Evolutionary conservation across 2,113 vertebrate species (phyloP).

Genomic region (Podiceps cristatus): DNA sequence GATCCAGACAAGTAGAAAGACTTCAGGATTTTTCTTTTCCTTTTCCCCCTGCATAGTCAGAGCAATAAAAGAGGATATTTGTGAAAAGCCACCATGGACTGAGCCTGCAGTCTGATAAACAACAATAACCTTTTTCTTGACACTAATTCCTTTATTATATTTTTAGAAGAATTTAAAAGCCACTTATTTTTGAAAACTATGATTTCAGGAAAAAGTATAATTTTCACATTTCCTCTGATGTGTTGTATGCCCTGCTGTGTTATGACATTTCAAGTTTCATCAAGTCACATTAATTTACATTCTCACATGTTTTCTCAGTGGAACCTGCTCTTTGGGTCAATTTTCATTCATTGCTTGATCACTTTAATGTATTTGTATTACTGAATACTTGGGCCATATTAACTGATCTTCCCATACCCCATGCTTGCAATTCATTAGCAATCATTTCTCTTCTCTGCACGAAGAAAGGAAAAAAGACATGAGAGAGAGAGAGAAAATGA

Average conservation of each 20-base stretch:
- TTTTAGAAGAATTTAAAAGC: conserved; percentile 62
- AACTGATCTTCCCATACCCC: conserved; percentile 37
- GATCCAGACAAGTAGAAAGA: not conserved
- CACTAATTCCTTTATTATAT: conserved; percentile 65
- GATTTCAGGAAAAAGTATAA: conserved; percentile 67
- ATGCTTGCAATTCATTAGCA: conserved; percentile 61
- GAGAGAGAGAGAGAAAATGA: not conserved
- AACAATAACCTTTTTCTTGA: conserved; percentile 69
- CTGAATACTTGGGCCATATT: conserved; percentile 13
- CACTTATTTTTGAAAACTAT: conserved; percentile 52
- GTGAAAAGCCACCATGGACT: conserved; percentile 16
- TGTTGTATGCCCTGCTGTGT: conserved; percentile 65
- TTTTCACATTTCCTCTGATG: conserved; percentile 76
- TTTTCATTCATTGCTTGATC: conserved; percentile 56
- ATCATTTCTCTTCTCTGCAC: conserved; percentile 54
- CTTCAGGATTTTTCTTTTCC: not conserved
- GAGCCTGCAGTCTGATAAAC: conserved; percentile 56
- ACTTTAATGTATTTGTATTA: conserved; percentile 25
- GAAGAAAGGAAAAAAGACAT: conserved; percentile 20
- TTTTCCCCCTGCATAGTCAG: not conserved
- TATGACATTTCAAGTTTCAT: conserved; percentile 69
- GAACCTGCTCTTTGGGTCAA: conserved; percentile 54
- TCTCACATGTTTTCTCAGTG: conserved; percentile 52
- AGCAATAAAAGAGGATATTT: conserved; percentile 14
- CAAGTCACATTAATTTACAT: conserved; percentile 45